Base-by-base conservation (phyloP, 2,888 invertebrate species). In the Neria commutata region DNA sequence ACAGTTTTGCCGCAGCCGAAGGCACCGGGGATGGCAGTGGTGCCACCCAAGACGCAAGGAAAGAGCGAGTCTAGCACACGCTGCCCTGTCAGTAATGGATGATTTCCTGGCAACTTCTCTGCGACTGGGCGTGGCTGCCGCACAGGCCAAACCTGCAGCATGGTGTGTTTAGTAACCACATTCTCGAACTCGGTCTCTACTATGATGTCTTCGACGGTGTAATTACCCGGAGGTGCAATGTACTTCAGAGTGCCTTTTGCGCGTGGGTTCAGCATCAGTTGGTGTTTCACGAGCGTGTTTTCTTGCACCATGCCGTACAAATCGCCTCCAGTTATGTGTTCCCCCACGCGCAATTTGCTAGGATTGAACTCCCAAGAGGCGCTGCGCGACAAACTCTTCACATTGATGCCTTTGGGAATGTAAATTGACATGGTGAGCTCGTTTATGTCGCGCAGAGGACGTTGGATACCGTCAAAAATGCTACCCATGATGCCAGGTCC, bases 81-180 rank as follows among this genome's bases (percentile, higher is more conserved):
- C 84, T 98, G 98, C 0, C 98, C 98, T 67, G 97, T 98, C 61
- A 99, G 87, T 72, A 98, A 86, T 48, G 98, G 98, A 83, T 96
- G 91, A 86, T 98, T 98, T 73, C 97, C 97, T 56, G 96, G 97
- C 68, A 98, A 85, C 85, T 98, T 99, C 84, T 99, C 98, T 6
- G 94, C 92, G 59, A 91, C 90, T 17, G 98, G 98, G 60, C 98
- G 87, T 59, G 97, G 94, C 82, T 95, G 94, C 77, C 98, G 91
- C 70, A 98, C 98, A 11, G 98, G 98, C 98, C 98, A 98, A 63
- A 98, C 93, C 85, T 98, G 98, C 83, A 98, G 85, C 98, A 99
- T 98, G 59, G 88, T 90, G 84, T 89, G 95, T 79, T 93, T 88
- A 55, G 89, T 88, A 76, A 88, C 89, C 81, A 95, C 92, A 10